Conservation (phyloP, 2,888 invertebrate species). For the Cantharis nigra region DNA sequence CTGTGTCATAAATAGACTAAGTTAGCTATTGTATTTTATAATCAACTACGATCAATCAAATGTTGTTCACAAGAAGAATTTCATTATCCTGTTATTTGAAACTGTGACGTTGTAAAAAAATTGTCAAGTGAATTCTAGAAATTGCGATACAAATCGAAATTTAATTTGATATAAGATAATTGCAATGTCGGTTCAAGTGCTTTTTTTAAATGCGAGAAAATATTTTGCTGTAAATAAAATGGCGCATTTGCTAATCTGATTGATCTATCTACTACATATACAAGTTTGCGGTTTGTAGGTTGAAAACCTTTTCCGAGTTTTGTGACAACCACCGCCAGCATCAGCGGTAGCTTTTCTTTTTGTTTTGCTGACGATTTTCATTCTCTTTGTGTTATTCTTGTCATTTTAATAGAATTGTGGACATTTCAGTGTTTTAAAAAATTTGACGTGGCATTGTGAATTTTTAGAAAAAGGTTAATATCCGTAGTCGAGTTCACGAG, state of each 20-base stretch:
- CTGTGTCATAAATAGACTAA: too few species aligned
- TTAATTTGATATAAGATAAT: background rate
- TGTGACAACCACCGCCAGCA: background rate
- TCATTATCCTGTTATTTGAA: too few species aligned
- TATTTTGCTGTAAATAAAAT: background rate
- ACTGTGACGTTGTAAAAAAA: too few species aligned
- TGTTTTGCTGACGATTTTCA: background rate
- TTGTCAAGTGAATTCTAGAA: too few species aligned
- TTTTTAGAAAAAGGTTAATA: background rate
- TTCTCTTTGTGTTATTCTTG: background rate
- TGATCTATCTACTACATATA: background rate
- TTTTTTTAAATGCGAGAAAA: background rate
- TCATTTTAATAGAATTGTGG: background rate
- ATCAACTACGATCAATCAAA: too few species aligned
- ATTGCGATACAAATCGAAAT: too few species aligned
- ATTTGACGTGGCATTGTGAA: background rate
- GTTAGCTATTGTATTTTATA: too few species aligned
- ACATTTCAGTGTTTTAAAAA: background rate
- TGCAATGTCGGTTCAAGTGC: background rate
- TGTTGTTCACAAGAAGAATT: too few species aligned
- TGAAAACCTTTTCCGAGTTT: background rate
- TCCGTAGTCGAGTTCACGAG: background rate
- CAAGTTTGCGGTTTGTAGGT: background rate
- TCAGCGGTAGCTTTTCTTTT: background rate
- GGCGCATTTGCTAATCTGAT: background rate